Evolutionary conservation across 2,888 invertebrate species (phyloP), one percentile per base, ranked within the genome.

Genomic region (Harmothoe impar): DNA sequence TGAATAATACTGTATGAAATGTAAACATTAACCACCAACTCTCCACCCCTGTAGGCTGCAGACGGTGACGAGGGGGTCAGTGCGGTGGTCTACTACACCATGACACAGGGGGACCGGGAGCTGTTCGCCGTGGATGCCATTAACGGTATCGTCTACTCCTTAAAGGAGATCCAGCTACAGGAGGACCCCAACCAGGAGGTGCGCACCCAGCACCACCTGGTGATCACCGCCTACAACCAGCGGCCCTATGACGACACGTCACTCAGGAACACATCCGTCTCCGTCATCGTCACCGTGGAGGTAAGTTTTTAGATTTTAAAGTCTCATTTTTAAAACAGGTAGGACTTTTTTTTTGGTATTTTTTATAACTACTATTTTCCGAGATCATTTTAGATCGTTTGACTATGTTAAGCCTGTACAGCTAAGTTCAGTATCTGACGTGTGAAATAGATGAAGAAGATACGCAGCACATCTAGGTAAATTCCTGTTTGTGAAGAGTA

Each of bases 51-150:
- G 3, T 20, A 90, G 90, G 90, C 90, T 15, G 12, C 54, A 20
- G 90, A 90, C 51, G 33, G 0, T 1, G 90, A 90, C 25, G 54
- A 33, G 5, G 77, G 33, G 7, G 33, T 17, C 23, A 52, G 25
- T 52, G 88, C 51, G 15, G 78, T 81, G 23, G 68, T 90, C 5
- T 31, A 25, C 12, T 91, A 86, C 78, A n/a, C n/a, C 29, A 31
- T 91, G 20, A 85, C 56, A 20, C 51, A 54, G 31, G 91, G 91
- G 17, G 89, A 89, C 62, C 78, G 20, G 10, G 29, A 33, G 3
- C 35, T 91, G 52, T 91, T 89, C 86, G 91, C 89, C 0, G 56
- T 91, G n/a, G 89, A 91, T 29, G 29, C 72, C 17, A 51, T 29
- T 12, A 89, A 51, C 25, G 91, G 91, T 20, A 54, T 29, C 0